Conservation (phyloP, 1,140 invertebrate genomes). For the Oscheius sp. region DNA sequence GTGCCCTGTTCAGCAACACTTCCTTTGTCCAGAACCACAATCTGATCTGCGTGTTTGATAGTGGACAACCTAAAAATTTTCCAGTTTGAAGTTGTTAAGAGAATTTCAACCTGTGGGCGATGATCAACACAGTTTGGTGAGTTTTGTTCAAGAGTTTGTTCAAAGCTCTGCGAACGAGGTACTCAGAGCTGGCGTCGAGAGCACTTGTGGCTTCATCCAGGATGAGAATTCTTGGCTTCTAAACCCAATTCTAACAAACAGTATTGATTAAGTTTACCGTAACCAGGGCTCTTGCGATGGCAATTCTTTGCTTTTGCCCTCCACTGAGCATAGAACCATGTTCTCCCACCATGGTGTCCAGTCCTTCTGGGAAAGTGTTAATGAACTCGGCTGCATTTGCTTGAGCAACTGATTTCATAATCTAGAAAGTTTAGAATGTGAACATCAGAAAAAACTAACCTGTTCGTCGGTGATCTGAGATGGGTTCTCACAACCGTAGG, state of each 20-base stretch:
- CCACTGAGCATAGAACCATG: slow-evolving; percentile 64
- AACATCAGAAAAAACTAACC: slow-evolving; percentile 17
- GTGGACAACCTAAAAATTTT: slow-evolving; percentile 64
- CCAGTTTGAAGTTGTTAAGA: background rate
- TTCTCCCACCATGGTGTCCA: slow-evolving; percentile 65
- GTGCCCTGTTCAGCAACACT: slow-evolving; percentile 65
- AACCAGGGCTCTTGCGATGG: slow-evolving; percentile 60
- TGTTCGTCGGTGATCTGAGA: slow-evolving; percentile 51
- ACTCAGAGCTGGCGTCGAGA: slow-evolving; percentile 64
- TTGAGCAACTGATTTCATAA: slow-evolving; percentile 62
- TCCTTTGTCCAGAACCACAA: slow-evolving; percentile 66
- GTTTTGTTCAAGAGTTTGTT: slow-evolving; percentile 62
- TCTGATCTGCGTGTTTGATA: slow-evolving; percentile 68
- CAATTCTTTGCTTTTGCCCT: slow-evolving; percentile 59
- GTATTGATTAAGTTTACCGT: slow-evolving; percentile 54
- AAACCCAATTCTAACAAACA: slow-evolving; percentile 29
- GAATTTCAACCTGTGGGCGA: slow-evolving; percentile 53
- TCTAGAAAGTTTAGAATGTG: slow-evolving; percentile 18
- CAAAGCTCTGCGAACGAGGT: slow-evolving; percentile 62
- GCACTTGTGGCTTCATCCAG: slow-evolving; percentile 67
- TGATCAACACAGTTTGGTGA: slow-evolving; percentile 58
- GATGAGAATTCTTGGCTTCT: slow-evolving; percentile 65
- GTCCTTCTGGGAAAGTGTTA: slow-evolving; percentile 62
- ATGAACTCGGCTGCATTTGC: slow-evolving; percentile 64
- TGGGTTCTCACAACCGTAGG: slow-evolving; percentile 62